Evolutionary conservation across 2,797 vertebrate species (phyloP).

Genomic region (Xerus rutilus): DNA sequence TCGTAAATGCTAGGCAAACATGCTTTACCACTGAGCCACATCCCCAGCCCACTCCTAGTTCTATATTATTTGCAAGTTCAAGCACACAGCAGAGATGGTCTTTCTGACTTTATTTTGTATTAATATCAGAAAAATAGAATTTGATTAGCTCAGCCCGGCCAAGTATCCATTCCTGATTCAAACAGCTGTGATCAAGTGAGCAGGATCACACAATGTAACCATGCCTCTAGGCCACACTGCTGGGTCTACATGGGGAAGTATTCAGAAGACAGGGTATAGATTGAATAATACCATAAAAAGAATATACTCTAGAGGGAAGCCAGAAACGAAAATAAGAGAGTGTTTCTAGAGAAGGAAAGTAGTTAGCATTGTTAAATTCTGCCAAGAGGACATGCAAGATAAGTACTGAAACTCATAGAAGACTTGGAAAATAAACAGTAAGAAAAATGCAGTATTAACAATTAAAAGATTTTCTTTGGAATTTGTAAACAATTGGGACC

Average conservation of each 20-base stretch:
- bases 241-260: not conserved
- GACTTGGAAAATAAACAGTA: not conserved
- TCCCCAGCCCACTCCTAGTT: not conserved
- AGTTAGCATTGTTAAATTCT: not conserved
- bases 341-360: not conserved
- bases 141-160: not conserved
- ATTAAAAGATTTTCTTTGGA: not conserved
- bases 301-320: not conserved
- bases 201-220: not conserved
- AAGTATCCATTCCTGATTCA: not conserved
- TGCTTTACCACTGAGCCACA: too few species aligned
- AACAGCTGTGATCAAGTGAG: not conserved
- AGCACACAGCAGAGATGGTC: not conserved
- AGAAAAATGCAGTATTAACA: not conserved
- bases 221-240: not conserved
- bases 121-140: not conserved
- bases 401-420: not conserved
- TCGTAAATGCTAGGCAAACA: too few species aligned
- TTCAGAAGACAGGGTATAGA: not conserved
- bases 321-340: not conserved
- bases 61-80: not conserved
- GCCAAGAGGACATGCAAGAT: not conserved
- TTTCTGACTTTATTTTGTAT: conserved; percentile 17
- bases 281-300: not conserved
- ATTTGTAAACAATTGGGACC: conserved; percentile 7